Evolutionary conservation across 2,113 vertebrate species (phyloP), one percentile per base, ranked within the genome.

Genomic region (Marmota flaviventris): DNA sequence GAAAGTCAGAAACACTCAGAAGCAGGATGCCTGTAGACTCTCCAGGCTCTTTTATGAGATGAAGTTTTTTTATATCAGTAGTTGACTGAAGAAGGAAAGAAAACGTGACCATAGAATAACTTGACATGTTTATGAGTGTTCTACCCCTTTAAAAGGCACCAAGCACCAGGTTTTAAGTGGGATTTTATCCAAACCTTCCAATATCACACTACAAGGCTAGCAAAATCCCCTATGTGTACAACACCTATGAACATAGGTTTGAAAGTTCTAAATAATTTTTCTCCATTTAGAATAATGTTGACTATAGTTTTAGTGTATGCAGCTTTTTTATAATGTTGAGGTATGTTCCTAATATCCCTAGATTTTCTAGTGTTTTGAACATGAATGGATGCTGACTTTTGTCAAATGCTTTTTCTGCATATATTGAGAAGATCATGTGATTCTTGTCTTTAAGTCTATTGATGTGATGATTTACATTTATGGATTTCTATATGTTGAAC

Each of bases 211-310:
- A 65, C 8, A 84, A 84, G 5, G 17, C 20, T 37, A 78, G 4
- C 14, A 78, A 78, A 63, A 93, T 93, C 45, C 69, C 25, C 58
- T 91, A 83, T 48, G 63, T 82, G 93, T 77, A 34, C 65, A 85
- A 87, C 25, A 87, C 8, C 51, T 63, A n/a, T 29, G 27, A 93
- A 61, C 13, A 63, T 51, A 63, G n/a, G 70, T 53, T 4, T 29
- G n/a, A 87, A 82, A 82, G 48, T 45, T 32, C 51, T 77, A 95
- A 83, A n/a, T 22, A 89, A 58, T 58, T 58, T 58, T 58, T 58
- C 56, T 58, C 56, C 56, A 58, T 58, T 58, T 20, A 58, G 56
- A 22, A 58, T 58, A 20, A 58, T 58, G 5, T 58, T 58, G 6
- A 7, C 56, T 7, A 2, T 58, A 7, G 56, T 18, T 22, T 58